A percentile compares a stretch with the other conserved stretches of the same genome.
Evolutionary conservation across 2,888 invertebrate species (phyloP).

Genomic region (Globia sparganii): DNA sequence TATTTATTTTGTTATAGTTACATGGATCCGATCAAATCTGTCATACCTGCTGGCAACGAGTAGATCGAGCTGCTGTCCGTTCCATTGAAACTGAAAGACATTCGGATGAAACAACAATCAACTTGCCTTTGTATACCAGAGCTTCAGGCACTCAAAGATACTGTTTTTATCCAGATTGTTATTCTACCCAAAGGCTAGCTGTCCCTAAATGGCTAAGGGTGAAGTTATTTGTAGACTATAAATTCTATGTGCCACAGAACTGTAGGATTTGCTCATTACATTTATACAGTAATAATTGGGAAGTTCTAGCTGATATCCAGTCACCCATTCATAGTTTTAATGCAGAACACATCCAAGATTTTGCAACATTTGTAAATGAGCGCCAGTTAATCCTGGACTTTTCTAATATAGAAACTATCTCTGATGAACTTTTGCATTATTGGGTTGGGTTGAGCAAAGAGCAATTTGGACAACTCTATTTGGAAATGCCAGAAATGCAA

Average conservation of each 20-base stretch:
- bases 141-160: slow-evolving; percentile 1
- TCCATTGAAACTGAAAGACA: not conserved
- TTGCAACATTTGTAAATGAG: slow-evolving; percentile 7
- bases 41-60: slow-evolving; percentile 20
- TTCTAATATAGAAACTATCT: not conserved
- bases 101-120: not conserved
- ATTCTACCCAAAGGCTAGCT: slow-evolving; percentile 14
- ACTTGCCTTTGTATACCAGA: slow-evolving; percentile 18
- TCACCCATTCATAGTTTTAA: slow-evolving; percentile 10
- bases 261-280: slow-evolving; percentile 13
- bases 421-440: not conserved
- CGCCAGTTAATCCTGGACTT: slow-evolving; percentile 1
- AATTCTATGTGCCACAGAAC: slow-evolving; percentile 9
- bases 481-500: too few species aligned
- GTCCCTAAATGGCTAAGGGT: slow-evolving; percentile 12
- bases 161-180: slow-evolving; percentile 18
- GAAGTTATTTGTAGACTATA: not conserved
- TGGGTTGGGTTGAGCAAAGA: too few species aligned
- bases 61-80: not conserved
- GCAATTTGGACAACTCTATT: too few species aligned
- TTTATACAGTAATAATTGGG: slow-evolving; percentile 13
- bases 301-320: slow-evolving; percentile 11
- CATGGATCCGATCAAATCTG: slow-evolving; percentile 13
- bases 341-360: slow-evolving; percentile 5
- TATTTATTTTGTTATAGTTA: slow-evolving; percentile 12